These are phyloP conservation scores for Telenomus remus DNA, from an alignment of 1,140 invertebrate genomes.

Conservation along the genomic window DNA sequence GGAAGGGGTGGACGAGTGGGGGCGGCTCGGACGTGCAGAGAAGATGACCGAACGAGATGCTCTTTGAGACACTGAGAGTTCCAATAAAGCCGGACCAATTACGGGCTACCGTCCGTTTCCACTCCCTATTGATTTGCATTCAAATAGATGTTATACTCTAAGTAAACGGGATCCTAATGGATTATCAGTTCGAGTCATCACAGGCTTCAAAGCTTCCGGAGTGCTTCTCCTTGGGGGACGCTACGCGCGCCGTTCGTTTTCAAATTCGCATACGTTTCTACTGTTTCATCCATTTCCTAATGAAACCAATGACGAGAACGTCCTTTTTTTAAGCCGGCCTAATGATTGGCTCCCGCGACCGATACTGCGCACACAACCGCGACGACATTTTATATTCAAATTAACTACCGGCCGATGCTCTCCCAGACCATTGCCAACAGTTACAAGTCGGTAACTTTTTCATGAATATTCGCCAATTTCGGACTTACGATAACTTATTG, in stretches of 20 bases:
- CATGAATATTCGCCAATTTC: conserved; percentile 39
- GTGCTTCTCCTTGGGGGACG: conserved; percentile 52
- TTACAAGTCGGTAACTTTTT: conserved; percentile 52
- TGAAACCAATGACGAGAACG: conserved; percentile 69
- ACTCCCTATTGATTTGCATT: conserved; percentile 76
- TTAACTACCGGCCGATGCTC: conserved; percentile 28
- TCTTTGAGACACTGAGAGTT: conserved; percentile 76
- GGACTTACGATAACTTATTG: conserved; percentile 30
- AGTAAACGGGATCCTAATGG: conserved; percentile 76
- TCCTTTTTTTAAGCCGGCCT: conserved; percentile 71
- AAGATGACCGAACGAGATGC: conserved; percentile 76
- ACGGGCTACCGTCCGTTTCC: conserved; percentile 73
- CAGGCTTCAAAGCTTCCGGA: conserved; percentile 72
- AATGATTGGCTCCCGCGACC: conserved; percentile 61
- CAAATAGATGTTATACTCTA: conserved; percentile 77
- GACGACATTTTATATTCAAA: conserved; percentile 55
- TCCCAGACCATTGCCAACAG: conserved; percentile 23
- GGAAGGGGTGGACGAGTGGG: conserved; percentile 50
- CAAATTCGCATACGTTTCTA: conserved; percentile 70
- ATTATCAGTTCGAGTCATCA: conserved; percentile 76
- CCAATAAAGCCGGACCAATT: conserved; percentile 76
- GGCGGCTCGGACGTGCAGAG: conserved; percentile 51
- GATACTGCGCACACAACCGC: conserved; percentile 32
- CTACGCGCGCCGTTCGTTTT: conserved; percentile 64
- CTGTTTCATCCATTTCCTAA: conserved; percentile 76